phyloP scores from a whole-genome alignment of 2,797 vertebrate species.

The Lophius americanus region DNA sequence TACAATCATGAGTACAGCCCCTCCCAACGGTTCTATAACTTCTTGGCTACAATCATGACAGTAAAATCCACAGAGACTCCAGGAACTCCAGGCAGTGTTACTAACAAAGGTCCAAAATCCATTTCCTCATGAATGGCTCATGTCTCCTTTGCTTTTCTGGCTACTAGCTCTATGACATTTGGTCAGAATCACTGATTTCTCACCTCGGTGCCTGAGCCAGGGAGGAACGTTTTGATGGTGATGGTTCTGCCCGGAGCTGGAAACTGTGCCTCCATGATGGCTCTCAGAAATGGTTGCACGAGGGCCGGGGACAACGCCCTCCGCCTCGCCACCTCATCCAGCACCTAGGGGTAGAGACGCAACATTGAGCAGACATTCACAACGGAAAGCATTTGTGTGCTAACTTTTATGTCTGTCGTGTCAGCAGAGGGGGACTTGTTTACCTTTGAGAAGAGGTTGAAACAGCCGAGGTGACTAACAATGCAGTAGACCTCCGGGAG shows the following conservation, averaged over 20 bases:
- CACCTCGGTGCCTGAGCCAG: conserved; percentile 96
- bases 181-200: conserved; percentile 4
- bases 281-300: conserved; percentile 98
- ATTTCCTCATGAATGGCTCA: too few relatives aligned
- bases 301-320: conserved; percentile 94
- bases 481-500: conserved; percentile 88
- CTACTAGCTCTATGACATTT: background rate
- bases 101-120: too few relatives aligned
- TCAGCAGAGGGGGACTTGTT: background rate
- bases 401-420: background rate
- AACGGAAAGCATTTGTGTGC: background rate
- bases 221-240: conserved; percentile 93
- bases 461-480: conserved; percentile 92
- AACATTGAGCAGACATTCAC: background rate
- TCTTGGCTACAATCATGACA: too few relatives aligned
- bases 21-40: too few relatives aligned
- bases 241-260: conserved; percentile 95
- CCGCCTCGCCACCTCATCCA: conserved; percentile 97
- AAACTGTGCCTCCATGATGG: conserved; percentile 98
- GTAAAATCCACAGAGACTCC: too few relatives aligned
- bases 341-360: conserved; percentile 79
- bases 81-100: too few relatives aligned
- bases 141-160: too few relatives aligned
- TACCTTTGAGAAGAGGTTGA: conserved; percentile 95
- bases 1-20: too few relatives aligned